Percentiles rank a stretch among this genome's conserved stretches.
Conservation (phyloP, 2,113 vertebrate genomes). For the Laterallus jamaicensis region DNA sequence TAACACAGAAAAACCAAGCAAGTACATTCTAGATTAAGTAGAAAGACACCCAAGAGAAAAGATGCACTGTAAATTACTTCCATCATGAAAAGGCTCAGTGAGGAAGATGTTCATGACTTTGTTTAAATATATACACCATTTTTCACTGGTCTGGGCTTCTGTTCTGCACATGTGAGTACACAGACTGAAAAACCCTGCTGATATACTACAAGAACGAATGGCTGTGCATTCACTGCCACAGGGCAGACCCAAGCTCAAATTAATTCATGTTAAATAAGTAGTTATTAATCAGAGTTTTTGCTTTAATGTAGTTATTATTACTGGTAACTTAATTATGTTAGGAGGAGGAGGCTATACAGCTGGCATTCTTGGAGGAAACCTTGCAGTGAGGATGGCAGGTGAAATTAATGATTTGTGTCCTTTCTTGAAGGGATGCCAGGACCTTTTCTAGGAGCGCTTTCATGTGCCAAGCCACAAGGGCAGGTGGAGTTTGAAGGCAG, state of each 20-base stretch:
- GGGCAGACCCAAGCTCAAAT: not conserved
- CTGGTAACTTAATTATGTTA: not conserved
- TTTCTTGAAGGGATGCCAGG: not conserved
- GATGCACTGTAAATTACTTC: not conserved
- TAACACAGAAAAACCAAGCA: not conserved
- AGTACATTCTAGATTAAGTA: not conserved
- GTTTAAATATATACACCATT: not conserved
- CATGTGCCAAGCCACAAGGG: not conserved
- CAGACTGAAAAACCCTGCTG: not conserved
- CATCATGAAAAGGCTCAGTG: not conserved
- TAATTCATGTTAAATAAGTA: not conserved
- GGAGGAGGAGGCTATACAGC: not conserved
- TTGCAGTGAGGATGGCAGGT: not conserved
- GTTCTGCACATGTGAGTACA: not conserved
- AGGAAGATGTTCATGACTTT: not conserved
- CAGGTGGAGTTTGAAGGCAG: not conserved
- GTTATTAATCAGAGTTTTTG: not conserved
- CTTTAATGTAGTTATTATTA: not conserved
- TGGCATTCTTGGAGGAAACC: not conserved
- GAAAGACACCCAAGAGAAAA: not conserved
- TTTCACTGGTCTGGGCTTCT: not conserved
- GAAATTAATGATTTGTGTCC: not conserved
- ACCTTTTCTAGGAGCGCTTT: not conserved
- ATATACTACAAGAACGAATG: not conserved
- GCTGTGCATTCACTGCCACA: not conserved